Conservation (phyloP, 2,113 vertebrate species). For the Neoarius graeffei region DNA sequence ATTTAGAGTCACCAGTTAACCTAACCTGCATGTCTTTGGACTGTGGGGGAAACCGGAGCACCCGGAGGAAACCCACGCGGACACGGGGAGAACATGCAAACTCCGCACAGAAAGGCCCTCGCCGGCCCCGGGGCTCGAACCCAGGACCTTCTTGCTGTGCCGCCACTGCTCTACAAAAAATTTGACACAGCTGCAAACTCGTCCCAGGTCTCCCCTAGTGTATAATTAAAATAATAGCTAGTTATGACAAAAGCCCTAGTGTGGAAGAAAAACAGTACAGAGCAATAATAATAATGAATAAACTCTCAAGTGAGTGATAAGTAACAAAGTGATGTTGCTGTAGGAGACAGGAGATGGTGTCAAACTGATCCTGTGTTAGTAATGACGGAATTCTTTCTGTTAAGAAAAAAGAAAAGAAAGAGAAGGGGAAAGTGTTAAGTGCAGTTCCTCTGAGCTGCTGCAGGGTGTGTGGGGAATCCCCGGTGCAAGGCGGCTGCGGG, state of each 20-base stretch:
- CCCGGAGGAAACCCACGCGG: too few relatives aligned
- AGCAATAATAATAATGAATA: background rate
- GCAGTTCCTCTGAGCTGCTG: conserved; percentile 10
- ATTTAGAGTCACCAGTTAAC: too few relatives aligned
- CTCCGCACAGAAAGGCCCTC: too few relatives aligned
- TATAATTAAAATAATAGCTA: background rate
- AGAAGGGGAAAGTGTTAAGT: background rate
- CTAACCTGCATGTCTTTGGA: too few relatives aligned
- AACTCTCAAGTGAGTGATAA: background rate
- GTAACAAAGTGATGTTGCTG: background rate
- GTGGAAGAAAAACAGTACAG: background rate
- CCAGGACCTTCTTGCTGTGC: too few relatives aligned
- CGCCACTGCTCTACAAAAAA: too few relatives aligned
- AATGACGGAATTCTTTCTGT: background rate
- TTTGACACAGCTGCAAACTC: too few relatives aligned
- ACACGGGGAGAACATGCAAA: too few relatives aligned
- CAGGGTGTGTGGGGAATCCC: conserved; percentile 49
- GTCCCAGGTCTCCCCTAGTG: too few relatives aligned
- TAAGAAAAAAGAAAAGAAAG: too few relatives aligned
- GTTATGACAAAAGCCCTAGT: background rate
- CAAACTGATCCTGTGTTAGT: background rate
- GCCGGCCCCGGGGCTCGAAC: too few relatives aligned
- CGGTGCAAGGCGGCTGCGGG: conserved; percentile 11
- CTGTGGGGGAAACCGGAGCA: too few relatives aligned
- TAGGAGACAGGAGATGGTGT: background rate